A percentile compares a stretch with the other conserved stretches of the same genome.
These are phyloP conservation scores for Xiphorhynchus erythropygius DNA, from an alignment of 2,797 vertebrate species.

Conservation along the genomic window DNA sequence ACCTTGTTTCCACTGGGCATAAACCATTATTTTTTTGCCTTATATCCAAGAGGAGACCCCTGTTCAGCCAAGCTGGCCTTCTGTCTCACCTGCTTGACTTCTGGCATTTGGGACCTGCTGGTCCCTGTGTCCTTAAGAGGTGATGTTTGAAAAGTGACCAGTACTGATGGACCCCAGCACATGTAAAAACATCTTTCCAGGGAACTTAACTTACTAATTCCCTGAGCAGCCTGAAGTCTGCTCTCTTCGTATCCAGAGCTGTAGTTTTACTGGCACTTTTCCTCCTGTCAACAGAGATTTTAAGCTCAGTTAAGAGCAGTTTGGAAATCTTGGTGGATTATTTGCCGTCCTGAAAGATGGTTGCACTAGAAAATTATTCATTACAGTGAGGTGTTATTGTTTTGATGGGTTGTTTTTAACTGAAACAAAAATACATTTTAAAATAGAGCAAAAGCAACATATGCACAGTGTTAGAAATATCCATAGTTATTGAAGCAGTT, in stretches of 20 bases:
- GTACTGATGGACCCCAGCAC: not conserved
- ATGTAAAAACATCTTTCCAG: not conserved
- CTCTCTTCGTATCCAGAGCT: not conserved
- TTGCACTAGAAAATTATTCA: not conserved
- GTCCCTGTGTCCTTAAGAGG: not conserved
- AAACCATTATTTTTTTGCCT: not conserved
- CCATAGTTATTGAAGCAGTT: not conserved
- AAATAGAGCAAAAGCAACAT: not conserved
- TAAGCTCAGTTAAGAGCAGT: not conserved
- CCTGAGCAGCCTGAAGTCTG: not conserved
- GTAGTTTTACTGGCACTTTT: not conserved
- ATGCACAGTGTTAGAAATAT: not conserved
- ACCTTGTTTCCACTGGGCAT: not conserved
- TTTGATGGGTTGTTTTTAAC: not conserved
- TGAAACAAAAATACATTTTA: not conserved
- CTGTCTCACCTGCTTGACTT: not conserved
- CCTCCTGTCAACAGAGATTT: not conserved
- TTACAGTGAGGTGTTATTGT: not conserved
- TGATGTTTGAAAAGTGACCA: not conserved
- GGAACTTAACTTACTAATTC: not conserved
- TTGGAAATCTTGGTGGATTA: not conserved
- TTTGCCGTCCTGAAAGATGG: not conserved
- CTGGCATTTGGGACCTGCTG: not conserved
- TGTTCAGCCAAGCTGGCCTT: not conserved
- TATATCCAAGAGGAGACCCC: not conserved